phyloP scores from a whole-genome alignment of 1,140 invertebrate species.

The Coenobita brevimanus region DNA sequence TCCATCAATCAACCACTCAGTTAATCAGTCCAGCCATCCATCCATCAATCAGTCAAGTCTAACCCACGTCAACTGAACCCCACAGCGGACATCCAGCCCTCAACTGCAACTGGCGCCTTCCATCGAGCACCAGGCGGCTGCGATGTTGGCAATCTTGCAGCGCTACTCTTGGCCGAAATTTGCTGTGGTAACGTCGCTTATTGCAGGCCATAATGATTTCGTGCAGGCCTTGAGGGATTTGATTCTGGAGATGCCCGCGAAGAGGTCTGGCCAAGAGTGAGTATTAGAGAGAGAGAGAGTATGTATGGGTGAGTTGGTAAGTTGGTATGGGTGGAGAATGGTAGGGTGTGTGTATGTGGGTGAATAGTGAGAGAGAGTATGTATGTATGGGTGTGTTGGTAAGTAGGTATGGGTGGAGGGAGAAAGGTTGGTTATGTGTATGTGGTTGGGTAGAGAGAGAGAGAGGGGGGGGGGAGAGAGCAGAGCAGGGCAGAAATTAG shows the following conservation, averaged over 20 bases:
- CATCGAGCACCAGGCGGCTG: slow-evolving; percentile 90
- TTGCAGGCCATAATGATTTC: slow-evolving; percentile 95
- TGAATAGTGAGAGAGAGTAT: neutral
- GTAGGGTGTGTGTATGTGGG: neutral
- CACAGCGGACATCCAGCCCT: slow-evolving; percentile 59
- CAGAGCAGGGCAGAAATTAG: neutral
- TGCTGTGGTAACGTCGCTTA: slow-evolving; percentile 86
- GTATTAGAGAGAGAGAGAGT: neutral
- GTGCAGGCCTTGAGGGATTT: slow-evolving; percentile 92
- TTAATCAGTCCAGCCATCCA: too few relatives aligned
- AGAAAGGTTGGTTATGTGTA: neutral
- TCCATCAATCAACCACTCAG: too few relatives aligned
- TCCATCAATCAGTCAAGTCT: slow-evolving; percentile 19
- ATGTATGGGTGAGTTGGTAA: neutral
- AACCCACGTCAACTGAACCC: neutral
- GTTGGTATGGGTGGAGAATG: neutral
- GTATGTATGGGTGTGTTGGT: neutral
- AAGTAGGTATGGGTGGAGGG: neutral
- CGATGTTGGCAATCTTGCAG: slow-evolving; percentile 93
- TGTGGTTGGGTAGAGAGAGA: neutral
- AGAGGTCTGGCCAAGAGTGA: slow-evolving; percentile 65
- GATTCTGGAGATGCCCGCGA: slow-evolving; percentile 78
- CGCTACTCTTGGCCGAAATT: slow-evolving; percentile 98
- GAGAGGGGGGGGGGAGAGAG: neutral
- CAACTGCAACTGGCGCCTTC: slow-evolving; percentile 94